Evolutionary conservation across 2,888 invertebrate genomes (phyloP), one percentile per base, ranked within the genome.

Genomic region (Disparrhopalites patrizii): DNA sequence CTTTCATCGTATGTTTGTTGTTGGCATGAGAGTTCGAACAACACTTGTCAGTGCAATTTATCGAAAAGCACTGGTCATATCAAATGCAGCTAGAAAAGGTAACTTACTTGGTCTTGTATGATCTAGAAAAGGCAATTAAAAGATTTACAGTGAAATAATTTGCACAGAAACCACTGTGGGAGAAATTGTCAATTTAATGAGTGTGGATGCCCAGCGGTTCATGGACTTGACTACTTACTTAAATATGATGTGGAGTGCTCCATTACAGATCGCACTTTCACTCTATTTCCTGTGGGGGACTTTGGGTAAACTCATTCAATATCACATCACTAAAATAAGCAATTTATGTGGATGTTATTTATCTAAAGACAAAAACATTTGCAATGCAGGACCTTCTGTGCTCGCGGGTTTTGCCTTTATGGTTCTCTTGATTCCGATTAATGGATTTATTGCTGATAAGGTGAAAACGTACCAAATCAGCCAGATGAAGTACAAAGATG

Each of bases 151-250:
- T 55, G 25, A 3, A n/a, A 60, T 5, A 23, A 4, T 38, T 27
- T 5, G 58, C 27, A 13, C 33, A 73, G 73, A 70, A 76, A 88
- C 89, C 0, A 91, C 92, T 0, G 89, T 92, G 0, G 93, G 93
- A 40, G 93, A 93, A 84, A 93, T 93, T 75, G 92, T 93, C 8
- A 93, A 93, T 79, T 81, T 93, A 70, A 93, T 93, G 93, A 87
- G 92, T 1, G 93, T 93, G 0, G 93, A 94, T 79, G 91, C 93
- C 1, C 93, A 93, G 79, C 84, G 88, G 77, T 91, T 93, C 77
- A 86, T 91, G 68, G 80, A 80, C 68, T 74, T 82, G 31, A 78
- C 79, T 27, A 76, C 79, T 10, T 81, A 81, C 72, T 69, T 82
- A 27, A 81, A 82, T 74, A 77, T 81, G 76, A 69, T 83, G 8